A percentile compares a stretch with the other conserved stretches of the same genome.
phyloP scores from a whole-genome alignment of 2,113 vertebrate species.

The Stegostoma tigrinum region DNA sequence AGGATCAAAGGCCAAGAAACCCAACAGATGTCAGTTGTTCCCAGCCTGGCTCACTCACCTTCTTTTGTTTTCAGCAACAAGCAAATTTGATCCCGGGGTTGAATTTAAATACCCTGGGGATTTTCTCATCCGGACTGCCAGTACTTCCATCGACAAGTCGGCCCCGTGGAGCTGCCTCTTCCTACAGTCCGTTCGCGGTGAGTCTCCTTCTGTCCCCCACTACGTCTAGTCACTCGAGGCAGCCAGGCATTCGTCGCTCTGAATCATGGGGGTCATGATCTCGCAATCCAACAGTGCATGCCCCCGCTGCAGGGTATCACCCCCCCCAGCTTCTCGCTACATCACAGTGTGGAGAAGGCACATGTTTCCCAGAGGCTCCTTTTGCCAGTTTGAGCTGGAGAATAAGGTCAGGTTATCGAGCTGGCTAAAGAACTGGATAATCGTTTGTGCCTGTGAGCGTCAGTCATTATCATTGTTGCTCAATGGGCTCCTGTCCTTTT shows the following conservation, averaged over 20 bases:
- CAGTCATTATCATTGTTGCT: background rate
- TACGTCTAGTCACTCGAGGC: no score
- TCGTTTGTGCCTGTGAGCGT: background rate
- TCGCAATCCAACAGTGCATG: background rate
- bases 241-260: background rate
- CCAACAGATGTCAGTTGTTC: background rate
- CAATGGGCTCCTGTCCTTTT: no score
- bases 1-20: background rate
- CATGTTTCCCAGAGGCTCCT: background rate
- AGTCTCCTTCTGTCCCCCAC: constrained; percentile 49
- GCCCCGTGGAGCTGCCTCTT: constrained; percentile 59
- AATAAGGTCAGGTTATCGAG: no score
- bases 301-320: no score
- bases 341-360: background rate
- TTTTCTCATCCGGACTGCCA: constrained; percentile 84
- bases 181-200: constrained; percentile 80
- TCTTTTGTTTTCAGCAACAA: constrained; percentile 71
- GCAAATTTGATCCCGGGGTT: constrained; percentile 85
- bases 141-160: constrained; percentile 68
- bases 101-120: constrained; percentile 85
- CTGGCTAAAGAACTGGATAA: no score
- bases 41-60: no score
- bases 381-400: background rate
- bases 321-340: background rate
- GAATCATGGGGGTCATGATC: fast-evolving